A percentile compares a stretch with the other conserved stretches of the same genome.
Conservation (phyloP, 2,113 vertebrate species). For the Odocoileus virginianus region DNA sequence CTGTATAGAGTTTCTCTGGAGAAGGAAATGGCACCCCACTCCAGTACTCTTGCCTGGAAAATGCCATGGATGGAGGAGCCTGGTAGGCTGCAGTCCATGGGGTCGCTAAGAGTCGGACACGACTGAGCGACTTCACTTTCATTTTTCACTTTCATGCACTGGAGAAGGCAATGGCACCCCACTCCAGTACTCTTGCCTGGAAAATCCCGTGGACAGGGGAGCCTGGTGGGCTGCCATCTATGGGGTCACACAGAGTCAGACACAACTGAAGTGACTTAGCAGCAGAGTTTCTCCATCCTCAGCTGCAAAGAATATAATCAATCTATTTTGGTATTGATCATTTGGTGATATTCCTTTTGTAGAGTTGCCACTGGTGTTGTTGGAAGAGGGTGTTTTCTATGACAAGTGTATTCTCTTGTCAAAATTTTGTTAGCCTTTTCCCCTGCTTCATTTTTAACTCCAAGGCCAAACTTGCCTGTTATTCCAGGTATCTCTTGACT, state of each 20-base stretch:
- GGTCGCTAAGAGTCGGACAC: fast-evolving
- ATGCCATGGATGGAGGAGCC: too few species aligned
- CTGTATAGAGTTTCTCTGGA: not conserved
- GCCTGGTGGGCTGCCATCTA: too few species aligned
- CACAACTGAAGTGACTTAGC: too few species aligned
- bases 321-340: not conserved
- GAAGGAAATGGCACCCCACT: too few species aligned
- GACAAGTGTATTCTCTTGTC: not conserved
- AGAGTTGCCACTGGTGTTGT: not conserved
- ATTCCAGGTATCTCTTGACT: not conserved
- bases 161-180: too few species aligned
- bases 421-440: not conserved
- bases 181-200: too few species aligned
- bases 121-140: too few species aligned
- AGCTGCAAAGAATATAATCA: not conserved
- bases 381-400: not conserved
- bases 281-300: not conserved
- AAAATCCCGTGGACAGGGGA: too few species aligned
- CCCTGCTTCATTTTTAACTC: not conserved
- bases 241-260: too few species aligned
- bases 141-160: too few species aligned
- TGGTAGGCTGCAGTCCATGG: too few species aligned
- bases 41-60: too few species aligned
- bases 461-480: not conserved
- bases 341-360: not conserved